These are phyloP conservation scores for Plagiodera versicolora DNA, from an alignment of 2,888 invertebrate genomes.

Conservation along the genomic window DNA sequence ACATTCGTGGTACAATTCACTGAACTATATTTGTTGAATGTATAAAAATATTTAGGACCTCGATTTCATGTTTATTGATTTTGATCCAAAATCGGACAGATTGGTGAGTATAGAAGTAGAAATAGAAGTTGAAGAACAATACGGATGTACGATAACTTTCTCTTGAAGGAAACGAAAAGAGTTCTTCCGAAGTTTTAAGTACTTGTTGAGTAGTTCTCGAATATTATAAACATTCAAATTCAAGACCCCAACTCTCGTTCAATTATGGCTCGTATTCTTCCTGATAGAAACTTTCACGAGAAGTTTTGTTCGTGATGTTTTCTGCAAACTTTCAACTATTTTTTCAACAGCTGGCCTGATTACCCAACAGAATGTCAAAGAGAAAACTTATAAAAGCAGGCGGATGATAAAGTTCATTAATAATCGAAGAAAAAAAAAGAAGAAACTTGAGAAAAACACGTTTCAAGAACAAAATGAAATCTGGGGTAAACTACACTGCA, in stretches of 20 bases:
- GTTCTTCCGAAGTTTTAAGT: background rate
- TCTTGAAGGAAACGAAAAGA: no score
- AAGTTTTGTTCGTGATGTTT: background rate
- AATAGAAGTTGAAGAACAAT: no score
- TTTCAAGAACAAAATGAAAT: no score
- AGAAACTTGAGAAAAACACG: no score
- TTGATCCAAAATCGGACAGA: no score
- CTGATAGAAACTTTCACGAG: background rate
- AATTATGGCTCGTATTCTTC: background rate
- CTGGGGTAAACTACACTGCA: no score
- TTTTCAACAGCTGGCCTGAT: slow-evolving; percentile 4
- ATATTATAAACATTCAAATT: background rate
- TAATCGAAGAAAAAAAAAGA: background rate
- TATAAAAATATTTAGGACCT: no score
- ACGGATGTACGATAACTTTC: no score
- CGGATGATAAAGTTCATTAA: background rate
- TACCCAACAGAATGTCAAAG: background rate
- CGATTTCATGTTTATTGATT: no score
- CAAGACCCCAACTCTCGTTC: background rate
- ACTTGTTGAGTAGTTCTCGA: background rate
- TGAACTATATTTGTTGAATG: no score
- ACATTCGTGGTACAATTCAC: no score
- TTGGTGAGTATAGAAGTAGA: no score
- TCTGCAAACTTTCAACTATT: background rate
- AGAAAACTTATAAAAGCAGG: background rate